Base-by-base conservation (phyloP, 2,113 vertebrate species). In the Camarhynchus parvulus region DNA sequence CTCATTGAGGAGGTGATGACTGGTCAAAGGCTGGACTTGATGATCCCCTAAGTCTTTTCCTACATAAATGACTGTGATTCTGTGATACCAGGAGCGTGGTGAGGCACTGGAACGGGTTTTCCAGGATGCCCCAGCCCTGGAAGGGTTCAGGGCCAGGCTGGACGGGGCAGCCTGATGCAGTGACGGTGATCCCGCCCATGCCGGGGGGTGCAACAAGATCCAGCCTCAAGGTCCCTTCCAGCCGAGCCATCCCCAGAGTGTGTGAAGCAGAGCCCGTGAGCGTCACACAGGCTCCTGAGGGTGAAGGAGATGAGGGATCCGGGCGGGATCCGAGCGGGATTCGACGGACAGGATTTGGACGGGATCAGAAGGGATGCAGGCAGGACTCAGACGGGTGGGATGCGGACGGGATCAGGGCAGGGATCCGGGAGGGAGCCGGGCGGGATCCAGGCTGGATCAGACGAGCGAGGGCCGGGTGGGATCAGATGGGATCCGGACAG, bases 251-350 rank as follows among this genome's bases (percentile, higher is more conserved):
- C 16, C 59, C 22, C 4, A 19, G 46, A 52, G 20, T 12, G 37
- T 6, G 12, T 12, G 39, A 44, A 14, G n/a, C 37, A 53, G 15
- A 52, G 33, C 33, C n/a, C 9, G 1, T 4, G 28, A 30, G 33
- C 0, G 33, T 8, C 1, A 1, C 23, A 24, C 46, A n/a, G 15
- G 33, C 27, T 27, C 28, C 23, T 30, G 61, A 33, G 16, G 19
- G 21, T 2, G 4, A 31, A 25, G 25, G 35, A 2, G 2, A 6
- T 5, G 30, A 1, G 0, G 30, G 15, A n/a, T 37, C 6, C 2
- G 2, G 18, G 28, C 2, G 1, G 24, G 19, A 22, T 24, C 5
- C 1, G 2, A 18, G 18, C 1, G 11, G 31, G 18, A 49, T 33
- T 3, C 1, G 2, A 3, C 1, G 3, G 21, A n/a, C 13, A 6